Conservation (phyloP, 2,113 vertebrate species). For the Solea solea region DNA sequence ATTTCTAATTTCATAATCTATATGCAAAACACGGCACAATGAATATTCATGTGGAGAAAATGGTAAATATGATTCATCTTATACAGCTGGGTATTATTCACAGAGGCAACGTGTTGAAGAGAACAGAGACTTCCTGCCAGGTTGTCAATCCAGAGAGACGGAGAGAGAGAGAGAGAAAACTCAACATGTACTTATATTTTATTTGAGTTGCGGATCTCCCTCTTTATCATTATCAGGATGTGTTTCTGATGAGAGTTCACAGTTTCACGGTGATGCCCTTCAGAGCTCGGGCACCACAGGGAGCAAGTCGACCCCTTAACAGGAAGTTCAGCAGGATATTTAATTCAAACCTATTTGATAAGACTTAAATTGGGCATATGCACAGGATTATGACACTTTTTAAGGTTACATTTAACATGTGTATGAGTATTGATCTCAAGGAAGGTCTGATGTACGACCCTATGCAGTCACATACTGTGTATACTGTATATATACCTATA, state of each 20-base stretch:
- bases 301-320: conserved; percentile 12
- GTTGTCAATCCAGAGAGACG: conserved; percentile 39
- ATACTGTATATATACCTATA: too few species aligned
- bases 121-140: conserved; percentile 45
- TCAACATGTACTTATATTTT: conserved; percentile 9
- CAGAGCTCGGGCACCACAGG: conserved; percentile 29
- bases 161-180: not conserved
- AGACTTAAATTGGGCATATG: not conserved
- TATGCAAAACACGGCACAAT: conserved; percentile 64
- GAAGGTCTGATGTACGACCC: too few species aligned
- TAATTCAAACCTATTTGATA: conserved; percentile 2
- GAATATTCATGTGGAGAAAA: conserved; percentile 74
- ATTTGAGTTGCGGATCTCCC: conserved; percentile 52
- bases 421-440: too few species aligned
- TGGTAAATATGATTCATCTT: conserved; percentile 73
- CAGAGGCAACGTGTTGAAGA: conserved; percentile 54
- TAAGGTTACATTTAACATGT: not conserved
- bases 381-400: not conserved
- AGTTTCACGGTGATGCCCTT: conserved; percentile 35
- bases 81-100: conserved; percentile 73
- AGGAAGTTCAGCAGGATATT: not conserved
- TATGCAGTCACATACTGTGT: too few species aligned
- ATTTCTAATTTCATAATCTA: conserved; percentile 52
- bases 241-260: conserved; percentile 57
- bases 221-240: conserved; percentile 44